Base-by-base conservation (phyloP, 2,113 vertebrate species). In the Clupea harengus region DNA sequence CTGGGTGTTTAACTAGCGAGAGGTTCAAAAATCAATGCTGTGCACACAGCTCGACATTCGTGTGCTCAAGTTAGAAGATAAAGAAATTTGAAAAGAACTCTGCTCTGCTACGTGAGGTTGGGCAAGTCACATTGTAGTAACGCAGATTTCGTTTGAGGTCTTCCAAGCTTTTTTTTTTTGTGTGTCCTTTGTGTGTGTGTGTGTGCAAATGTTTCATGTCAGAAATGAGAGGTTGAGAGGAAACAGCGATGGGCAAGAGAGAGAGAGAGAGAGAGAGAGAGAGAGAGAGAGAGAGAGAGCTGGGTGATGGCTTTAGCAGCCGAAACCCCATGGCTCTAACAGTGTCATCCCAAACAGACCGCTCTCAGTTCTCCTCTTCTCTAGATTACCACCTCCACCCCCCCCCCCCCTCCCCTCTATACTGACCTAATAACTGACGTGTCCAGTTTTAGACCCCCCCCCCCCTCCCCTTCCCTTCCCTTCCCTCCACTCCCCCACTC, bases 381-480 rank as follows among this genome's bases (percentile, higher is more conserved):
- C 60, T 45, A 83, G 46, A 54, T 84, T 85, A 54, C 88, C 81
- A 44, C 81, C 64, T 32, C 81, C 82, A 45, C 84, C 83, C 82
- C 83, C 45, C 13, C 67, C 72, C 86, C 67, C 86, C 67, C 67
- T 39, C 84, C 75, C 82, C 52, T 85, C 87, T 87, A 45, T 82
- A 82, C 89, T 90, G 90, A 93, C 92, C 90, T 94, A 92, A 95
- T 95, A 94, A 94, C 92, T 91, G 92, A 94, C 80, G 52, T 92
- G 92, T 94, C 91, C 91, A 93, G 91, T 92, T 92, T 90, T 92
- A 87, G 45, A 80, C 72, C 39, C 80, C 84, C 75, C 72, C 81
- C 72, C 85, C 81, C 46, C 18, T 45, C 28, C 25, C 6, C 39
- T 49, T 39, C 81, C 46, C 18, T 45, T 22, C 25, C 6, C 39